These are phyloP conservation scores for Apogon talboti DNA, from an alignment of 2,797 vertebrate species.

Conservation along the genomic window DNA sequence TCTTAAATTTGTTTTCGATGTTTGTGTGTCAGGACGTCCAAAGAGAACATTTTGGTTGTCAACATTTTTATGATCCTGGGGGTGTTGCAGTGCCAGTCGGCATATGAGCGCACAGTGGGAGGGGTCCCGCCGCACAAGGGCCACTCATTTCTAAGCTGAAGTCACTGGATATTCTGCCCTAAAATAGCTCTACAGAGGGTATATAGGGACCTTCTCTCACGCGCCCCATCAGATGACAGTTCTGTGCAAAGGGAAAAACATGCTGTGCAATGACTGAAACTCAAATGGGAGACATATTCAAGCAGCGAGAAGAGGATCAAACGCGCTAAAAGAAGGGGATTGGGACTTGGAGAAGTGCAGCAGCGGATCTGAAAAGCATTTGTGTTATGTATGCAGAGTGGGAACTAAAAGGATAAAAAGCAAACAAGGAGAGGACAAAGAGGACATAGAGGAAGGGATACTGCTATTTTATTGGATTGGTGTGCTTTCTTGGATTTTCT, in stretches of 20 bases:
- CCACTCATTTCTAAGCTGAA: conserved; percentile 75
- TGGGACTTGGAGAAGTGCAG: conserved; percentile 20
- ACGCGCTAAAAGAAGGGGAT: conserved; percentile 15
- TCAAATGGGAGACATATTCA: conserved; percentile 21
- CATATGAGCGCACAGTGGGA: conserved; percentile 72
- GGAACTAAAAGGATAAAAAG: conserved; percentile 54
- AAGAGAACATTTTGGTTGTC: conserved; percentile 59
- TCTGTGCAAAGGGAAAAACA: conserved; percentile 37
- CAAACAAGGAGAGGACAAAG: conserved; percentile 30
- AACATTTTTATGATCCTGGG: conserved; percentile 66
- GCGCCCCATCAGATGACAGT: conserved; percentile 46
- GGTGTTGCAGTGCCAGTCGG: conserved; percentile 42
- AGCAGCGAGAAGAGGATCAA: conserved; percentile 14
- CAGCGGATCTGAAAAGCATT: conserved; percentile 35
- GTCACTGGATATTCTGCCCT: conserved; percentile 85
- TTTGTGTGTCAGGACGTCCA: conserved; percentile 26
- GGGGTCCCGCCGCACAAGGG: conserved; percentile 42
- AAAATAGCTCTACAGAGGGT: conserved; percentile 89
- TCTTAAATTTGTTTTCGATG: conserved; percentile 35
- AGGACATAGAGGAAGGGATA: conserved; percentile 60
- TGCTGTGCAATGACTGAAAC: conserved; percentile 9
- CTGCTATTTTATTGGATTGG: conserved; percentile 54
- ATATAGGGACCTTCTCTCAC: conserved; percentile 75
- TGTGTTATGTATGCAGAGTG: conserved; percentile 8
- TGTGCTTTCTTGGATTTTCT: conserved; percentile 55